A percentile compares a stretch with the other conserved stretches of the same genome.
Evolutionary conservation across 2,888 invertebrate species (phyloP).

Genomic region (Drosophila multiciliata): DNA sequence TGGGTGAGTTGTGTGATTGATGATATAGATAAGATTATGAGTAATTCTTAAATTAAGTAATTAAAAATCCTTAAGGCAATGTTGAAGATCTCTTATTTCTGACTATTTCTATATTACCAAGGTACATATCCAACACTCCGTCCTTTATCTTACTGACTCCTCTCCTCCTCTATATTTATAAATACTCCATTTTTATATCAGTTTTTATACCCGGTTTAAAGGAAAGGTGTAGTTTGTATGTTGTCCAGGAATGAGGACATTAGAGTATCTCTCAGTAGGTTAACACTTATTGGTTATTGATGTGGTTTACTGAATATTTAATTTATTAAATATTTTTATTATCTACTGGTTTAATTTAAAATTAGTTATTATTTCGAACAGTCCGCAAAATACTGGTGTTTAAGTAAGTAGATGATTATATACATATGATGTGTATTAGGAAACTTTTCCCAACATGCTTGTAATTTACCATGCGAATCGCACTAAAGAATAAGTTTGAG

Average conservation of each 20-base stretch:
- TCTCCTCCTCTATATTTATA: not conserved
- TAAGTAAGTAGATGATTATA: not conserved
- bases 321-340: not conserved
- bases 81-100: not conserved
- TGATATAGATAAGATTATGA: not conserved
- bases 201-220: not conserved
- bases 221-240: not conserved
- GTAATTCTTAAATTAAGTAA: not conserved
- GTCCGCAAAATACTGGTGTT: not conserved
- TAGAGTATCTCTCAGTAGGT: not conserved
- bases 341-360: not conserved
- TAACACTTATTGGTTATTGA: not conserved
- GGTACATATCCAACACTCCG: not conserved
- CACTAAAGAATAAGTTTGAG: conserved; percentile 49
- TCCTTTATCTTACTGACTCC: not conserved
- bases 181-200: not conserved
- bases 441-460: conserved; percentile 38
- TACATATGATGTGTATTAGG: not conserved
- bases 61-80: not conserved
- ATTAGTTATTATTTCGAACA: not conserved
- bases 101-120: not conserved
- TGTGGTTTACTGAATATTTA: not conserved
- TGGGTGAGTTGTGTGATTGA: not conserved
- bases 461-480: conserved; percentile 52
- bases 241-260: too few relatives aligned